Conservation (phyloP, 2,113 vertebrate genomes). For the Solenodon paradoxus region DNA sequence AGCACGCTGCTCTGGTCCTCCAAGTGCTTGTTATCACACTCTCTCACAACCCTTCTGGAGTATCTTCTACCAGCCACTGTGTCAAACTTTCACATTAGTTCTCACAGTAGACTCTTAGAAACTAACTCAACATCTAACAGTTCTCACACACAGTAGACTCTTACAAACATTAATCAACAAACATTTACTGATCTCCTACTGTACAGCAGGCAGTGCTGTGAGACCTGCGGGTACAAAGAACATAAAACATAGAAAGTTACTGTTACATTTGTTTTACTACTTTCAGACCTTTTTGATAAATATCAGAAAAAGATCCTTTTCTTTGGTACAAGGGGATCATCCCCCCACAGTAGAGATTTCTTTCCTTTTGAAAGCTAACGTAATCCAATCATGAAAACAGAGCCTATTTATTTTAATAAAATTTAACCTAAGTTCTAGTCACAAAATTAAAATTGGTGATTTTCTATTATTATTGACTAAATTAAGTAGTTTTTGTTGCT, state of each 20-base stretch:
- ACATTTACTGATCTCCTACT: background rate
- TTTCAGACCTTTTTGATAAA: background rate
- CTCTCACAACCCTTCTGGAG: background rate
- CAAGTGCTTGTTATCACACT: background rate
- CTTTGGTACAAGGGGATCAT: background rate
- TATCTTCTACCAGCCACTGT: background rate
- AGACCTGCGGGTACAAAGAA: background rate
- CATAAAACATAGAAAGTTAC: background rate
- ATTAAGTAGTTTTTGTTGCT: background rate
- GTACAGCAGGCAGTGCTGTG: background rate
- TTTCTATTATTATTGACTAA: background rate
- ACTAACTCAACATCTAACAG: too few species aligned
- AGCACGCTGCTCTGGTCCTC: rapidly evolving
- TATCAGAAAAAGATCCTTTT: background rate
- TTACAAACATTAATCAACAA: background rate
- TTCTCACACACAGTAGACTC: background rate
- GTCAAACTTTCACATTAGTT: background rate
- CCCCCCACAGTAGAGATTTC: background rate
- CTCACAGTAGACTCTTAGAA: background rate
- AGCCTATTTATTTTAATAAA: background rate
- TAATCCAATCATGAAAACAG: background rate
- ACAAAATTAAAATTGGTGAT: background rate
- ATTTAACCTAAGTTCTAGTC: background rate
- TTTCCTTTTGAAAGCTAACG: background rate
- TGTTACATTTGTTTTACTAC: background rate